These are phyloP conservation scores for Dicentrarchus labrax DNA, from an alignment of 2,113 vertebrate species.

Conservation along the genomic window DNA sequence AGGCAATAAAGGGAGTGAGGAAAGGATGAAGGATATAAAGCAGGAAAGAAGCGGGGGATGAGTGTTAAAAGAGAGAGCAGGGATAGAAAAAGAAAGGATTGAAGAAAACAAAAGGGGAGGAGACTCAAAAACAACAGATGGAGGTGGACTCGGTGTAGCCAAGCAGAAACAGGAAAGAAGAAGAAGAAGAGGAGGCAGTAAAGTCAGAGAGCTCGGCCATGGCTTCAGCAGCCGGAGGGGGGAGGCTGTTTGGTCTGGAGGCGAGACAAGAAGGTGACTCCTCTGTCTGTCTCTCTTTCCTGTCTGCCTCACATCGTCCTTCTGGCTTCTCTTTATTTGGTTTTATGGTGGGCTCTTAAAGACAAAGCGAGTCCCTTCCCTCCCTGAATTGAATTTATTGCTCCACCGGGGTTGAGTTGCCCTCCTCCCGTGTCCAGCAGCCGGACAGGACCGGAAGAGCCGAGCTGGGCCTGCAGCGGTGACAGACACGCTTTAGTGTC, in stretches of 20 bases:
- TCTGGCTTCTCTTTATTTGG: constrained; percentile 1
- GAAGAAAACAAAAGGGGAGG: constrained; percentile 27
- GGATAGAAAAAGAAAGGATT: not conserved
- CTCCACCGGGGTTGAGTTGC: constrained; percentile 54
- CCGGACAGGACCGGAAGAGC: constrained; percentile 24
- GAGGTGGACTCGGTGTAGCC: not conserved
- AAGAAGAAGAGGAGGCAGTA: not conserved
- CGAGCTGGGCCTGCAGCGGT: not conserved
- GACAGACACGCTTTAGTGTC: not conserved
- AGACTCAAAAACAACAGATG: constrained; percentile 18
- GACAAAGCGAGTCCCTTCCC: not conserved
- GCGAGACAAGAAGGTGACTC: constrained; percentile 68
- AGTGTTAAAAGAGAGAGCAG: not conserved
- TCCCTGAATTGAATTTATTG: constrained; percentile 74
- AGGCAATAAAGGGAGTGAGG: not conserved
- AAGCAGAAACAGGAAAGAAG: not conserved
- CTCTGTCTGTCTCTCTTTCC: constrained; percentile 34
- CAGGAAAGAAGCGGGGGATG: not conserved
- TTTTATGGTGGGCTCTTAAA: constrained; percentile 68
- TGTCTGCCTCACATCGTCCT: constrained; percentile 42
- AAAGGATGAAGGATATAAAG: not conserved
- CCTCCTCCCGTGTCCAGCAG: constrained; percentile 57
- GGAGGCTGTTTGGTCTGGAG: constrained; percentile 19
- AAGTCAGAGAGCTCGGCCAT: not conserved
- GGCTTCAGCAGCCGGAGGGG: constrained; percentile 15